These are phyloP conservation scores for Heterodera filipjevi DNA, from an alignment of 2,888 invertebrate genomes.

Conservation along the genomic window DNA sequence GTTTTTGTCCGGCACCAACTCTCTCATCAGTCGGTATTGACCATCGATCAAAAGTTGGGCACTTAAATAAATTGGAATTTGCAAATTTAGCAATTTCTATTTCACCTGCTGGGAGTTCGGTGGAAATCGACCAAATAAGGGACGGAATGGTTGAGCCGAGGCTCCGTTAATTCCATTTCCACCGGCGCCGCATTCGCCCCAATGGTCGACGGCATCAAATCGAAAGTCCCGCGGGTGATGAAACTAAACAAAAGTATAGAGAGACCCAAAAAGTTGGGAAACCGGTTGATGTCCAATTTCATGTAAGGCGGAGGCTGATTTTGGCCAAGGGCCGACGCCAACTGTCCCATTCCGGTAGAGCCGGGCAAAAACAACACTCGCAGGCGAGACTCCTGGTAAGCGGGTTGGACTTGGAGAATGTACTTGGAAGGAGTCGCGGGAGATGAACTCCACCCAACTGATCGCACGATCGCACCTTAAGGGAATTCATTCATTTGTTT, in stretches of 20 bases:
- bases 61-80: constrained; percentile 30
- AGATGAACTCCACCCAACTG: constrained; percentile 60
- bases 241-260: background rate
- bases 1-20: constrained; percentile 47
- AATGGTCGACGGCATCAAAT: constrained; percentile 27
- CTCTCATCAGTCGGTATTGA: constrained; percentile 47
- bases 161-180: constrained; percentile 40
- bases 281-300: constrained; percentile 28
- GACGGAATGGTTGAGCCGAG: constrained; percentile 50
- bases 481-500: background rate
- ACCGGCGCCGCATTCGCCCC: constrained; percentile 33
- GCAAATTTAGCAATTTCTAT: background rate
- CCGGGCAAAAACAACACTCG: constrained; percentile 74
- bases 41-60: constrained; percentile 55
- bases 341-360: constrained; percentile 28
- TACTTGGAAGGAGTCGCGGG: constrained; percentile 51
- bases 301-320: constrained; percentile 24
- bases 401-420: constrained; percentile 45
- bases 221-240: constrained; percentile 29
- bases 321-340: constrained; percentile 26
- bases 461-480: constrained; percentile 65
- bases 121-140: constrained; percentile 57
- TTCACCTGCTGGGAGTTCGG: constrained; percentile 50
- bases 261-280: background rate
- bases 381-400: constrained; percentile 71